These are phyloP conservation scores for Semaprochilodus insignis DNA, from an alignment of 2,797 vertebrate genomes.

Conservation along the genomic window DNA sequence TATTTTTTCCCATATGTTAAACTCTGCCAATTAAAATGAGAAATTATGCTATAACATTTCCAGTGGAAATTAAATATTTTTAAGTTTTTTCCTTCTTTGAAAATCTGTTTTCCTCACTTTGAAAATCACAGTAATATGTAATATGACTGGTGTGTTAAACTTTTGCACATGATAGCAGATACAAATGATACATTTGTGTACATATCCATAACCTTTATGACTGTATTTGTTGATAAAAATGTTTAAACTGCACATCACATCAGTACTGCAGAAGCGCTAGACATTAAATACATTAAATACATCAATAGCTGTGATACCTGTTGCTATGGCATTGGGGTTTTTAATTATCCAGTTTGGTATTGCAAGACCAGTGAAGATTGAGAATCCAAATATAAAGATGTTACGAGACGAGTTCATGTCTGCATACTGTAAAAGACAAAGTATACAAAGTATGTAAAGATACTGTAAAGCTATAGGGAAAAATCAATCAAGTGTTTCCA, in stretches of 20 bases:
- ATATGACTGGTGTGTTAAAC: background rate
- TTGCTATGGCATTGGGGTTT: conserved; percentile 80
- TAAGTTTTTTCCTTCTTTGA: no score
- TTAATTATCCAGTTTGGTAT: conserved; percentile 92
- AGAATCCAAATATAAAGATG: conserved; percentile 97
- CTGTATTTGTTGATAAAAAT: no score
- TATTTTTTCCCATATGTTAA: no score
- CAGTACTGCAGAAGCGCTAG: no score
- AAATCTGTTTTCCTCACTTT: no score
- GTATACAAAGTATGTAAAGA: background rate
- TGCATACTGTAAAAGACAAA: conserved; percentile 80
- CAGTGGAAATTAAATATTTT: no score
- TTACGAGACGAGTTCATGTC: conserved; percentile 98
- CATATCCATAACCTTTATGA: no score
- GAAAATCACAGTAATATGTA: background rate
- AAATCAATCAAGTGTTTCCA: background rate
- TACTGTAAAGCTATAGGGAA: background rate
- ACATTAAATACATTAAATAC: background rate
- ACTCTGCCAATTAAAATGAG: no score
- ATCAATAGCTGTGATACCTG: conserved; percentile 78
- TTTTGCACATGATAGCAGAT: background rate
- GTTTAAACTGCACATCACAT: no score
- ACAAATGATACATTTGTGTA: no score
- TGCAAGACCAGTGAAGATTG: conserved; percentile 88
- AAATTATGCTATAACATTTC: no score